Conservation (phyloP, 2,797 vertebrate species). For the Craterocephalus amniculus region DNA sequence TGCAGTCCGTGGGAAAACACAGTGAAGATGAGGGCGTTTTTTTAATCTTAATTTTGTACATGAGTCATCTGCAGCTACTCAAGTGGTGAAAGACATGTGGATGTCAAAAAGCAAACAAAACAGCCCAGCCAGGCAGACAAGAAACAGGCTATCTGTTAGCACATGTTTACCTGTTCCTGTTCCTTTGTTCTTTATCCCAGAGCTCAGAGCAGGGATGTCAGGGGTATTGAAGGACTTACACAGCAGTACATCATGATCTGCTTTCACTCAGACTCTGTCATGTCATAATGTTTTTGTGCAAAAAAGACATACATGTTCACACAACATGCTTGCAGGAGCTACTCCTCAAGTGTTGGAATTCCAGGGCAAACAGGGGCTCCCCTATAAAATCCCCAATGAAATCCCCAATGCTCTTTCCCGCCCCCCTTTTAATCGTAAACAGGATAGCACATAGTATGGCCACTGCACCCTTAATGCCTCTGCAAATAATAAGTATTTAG, state of each 20-base stretch:
- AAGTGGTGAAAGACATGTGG: constrained; percentile 40
- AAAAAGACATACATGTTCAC: constrained; percentile 67
- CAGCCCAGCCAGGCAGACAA: constrained; percentile 40
- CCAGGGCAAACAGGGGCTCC: constrained; percentile 72
- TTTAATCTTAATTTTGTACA: constrained; percentile 29
- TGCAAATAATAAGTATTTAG: constrained; percentile 89
- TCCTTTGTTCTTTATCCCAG: constrained; percentile 75
- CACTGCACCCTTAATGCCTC: constrained; percentile 84
- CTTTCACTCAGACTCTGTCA: constrained; percentile 77
- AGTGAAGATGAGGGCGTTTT: constrained; percentile 6
- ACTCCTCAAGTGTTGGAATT: constrained; percentile 72
- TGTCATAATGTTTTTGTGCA: constrained; percentile 68
- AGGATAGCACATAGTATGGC: constrained; percentile 77
- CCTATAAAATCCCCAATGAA: constrained; percentile 80
- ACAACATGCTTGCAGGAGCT: constrained; percentile 60
- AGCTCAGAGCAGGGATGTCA: constrained; percentile 72
- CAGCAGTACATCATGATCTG: constrained; percentile 69
- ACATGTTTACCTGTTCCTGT: constrained; percentile 72
- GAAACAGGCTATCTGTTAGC: constrained; percentile 68
- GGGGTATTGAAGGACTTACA: constrained; percentile 73
- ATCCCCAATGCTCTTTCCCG: constrained; percentile 70
- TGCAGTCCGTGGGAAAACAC: constrained; percentile 32
- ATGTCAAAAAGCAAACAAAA: constrained; percentile 51
- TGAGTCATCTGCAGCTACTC: constrained; percentile 32
- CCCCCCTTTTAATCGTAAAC: constrained; percentile 81